phyloP scores from a whole-genome alignment of 2,113 vertebrate species.

The Eclectus roratus region DNA sequence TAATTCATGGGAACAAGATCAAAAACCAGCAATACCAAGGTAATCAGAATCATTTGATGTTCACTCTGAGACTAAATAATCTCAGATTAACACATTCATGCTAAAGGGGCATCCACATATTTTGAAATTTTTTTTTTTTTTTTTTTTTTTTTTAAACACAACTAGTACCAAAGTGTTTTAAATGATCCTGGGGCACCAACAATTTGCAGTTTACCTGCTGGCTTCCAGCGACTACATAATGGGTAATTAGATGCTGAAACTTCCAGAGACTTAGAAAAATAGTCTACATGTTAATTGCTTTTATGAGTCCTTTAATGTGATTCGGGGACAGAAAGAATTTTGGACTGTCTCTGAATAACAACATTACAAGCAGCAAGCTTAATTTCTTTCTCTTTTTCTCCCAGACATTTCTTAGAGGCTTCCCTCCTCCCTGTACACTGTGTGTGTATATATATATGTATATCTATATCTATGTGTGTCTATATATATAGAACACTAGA shows the following conservation, averaged over 20 bases:
- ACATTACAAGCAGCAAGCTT: constrained; percentile 23
- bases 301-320: constrained; percentile 59
- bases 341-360: constrained; percentile 30
- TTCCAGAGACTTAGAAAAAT: constrained; percentile 71
- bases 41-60: neutral
- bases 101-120: neutral
- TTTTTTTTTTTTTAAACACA: neutral
- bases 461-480: neutral
- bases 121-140: neutral
- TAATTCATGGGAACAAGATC: neutral
- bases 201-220: constrained; percentile 57
- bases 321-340: constrained; percentile 45
- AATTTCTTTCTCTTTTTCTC: neutral
- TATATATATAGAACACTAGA: neutral
- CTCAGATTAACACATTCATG: neutral
- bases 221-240: constrained; percentile 64
- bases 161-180: neutral
- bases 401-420: neutral
- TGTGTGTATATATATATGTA: neutral
- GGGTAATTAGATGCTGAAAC: constrained; percentile 64
- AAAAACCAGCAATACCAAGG: neutral
- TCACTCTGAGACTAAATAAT: neutral
- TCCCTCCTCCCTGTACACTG: neutral
- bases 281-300: constrained; percentile 70
- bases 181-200: constrained; percentile 31